These are phyloP conservation scores for Ageneiosus marmoratus DNA, from an alignment of 2,113 vertebrate genomes.

Conservation along the genomic window DNA sequence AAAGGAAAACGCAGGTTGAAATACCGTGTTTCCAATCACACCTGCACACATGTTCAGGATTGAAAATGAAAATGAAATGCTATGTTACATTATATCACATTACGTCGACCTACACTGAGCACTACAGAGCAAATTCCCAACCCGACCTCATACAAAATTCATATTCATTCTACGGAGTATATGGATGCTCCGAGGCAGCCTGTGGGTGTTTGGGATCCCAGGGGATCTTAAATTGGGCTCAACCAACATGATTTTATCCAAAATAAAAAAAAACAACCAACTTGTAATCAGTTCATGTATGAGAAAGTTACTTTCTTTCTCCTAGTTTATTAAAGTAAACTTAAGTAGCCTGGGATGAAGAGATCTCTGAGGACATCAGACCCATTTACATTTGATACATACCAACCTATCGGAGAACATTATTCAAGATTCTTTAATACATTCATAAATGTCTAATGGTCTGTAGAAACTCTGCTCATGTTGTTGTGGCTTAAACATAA, in stretches of 20 bases:
- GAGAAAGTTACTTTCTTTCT: conserved; percentile 1
- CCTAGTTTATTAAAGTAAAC: not conserved
- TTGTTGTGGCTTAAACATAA: too few species aligned
- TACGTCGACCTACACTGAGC: not conserved
- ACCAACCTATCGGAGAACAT: too few species aligned
- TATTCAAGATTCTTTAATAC: too few species aligned
- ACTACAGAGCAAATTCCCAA: conserved; percentile 10
- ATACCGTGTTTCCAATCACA: not conserved
- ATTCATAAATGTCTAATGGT: too few species aligned
- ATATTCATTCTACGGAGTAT: conserved; percentile 7
- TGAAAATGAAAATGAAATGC: not conserved
- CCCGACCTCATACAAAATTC: conserved; percentile 14
- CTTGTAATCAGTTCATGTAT: not conserved
- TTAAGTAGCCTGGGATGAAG: too few species aligned
- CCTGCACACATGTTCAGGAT: not conserved
- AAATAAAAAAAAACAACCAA: not conserved
- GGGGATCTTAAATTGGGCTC: not conserved
- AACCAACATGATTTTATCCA: not conserved
- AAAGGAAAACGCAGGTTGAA: not conserved
- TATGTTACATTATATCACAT: not conserved
- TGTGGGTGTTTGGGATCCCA: conserved; percentile 13
- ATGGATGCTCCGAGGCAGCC: conserved; percentile 6
- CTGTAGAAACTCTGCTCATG: too few species aligned
- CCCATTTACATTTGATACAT: too few species aligned
- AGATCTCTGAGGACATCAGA: too few species aligned